Percentiles rank a stretch among this genome's conserved stretches.
These are phyloP conservation scores for Clarias platycephalus DNA, from an alignment of 2,797 vertebrate species.

Conservation along the genomic window DNA sequence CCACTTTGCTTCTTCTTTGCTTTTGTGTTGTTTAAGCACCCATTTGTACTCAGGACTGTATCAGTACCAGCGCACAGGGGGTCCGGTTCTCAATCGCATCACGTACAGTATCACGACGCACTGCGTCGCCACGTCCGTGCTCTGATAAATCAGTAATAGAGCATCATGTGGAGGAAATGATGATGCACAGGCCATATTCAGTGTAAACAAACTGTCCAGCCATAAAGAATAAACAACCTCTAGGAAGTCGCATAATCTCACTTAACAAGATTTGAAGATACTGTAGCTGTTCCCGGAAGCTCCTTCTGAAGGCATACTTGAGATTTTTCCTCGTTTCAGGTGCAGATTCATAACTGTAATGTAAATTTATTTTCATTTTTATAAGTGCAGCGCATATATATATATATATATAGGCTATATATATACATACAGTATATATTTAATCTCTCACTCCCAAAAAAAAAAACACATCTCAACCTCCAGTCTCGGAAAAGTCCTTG, in stretches of 20 bases:
- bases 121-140: neutral
- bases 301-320: constrained; percentile 11
- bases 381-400: neutral
- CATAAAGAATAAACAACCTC: neutral
- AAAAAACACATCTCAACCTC: no score
- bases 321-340: constrained; percentile 13
- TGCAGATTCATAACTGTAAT: neutral
- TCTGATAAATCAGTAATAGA: neutral
- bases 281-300: neutral
- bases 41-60: constrained; percentile 67
- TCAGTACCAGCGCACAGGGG: constrained; percentile 44
- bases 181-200: neutral
- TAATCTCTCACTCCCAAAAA: no score
- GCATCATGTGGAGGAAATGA: neutral
- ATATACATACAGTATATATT: no score
- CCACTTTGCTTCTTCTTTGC: constrained; percentile 53
- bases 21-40: constrained; percentile 61
- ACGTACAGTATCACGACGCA: no score
- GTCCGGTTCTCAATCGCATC: constrained; percentile 30
- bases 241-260: neutral
- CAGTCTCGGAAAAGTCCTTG: no score
- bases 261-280: neutral
- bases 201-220: neutral
- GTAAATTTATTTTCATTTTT: neutral
- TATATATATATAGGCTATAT: no score